Evolutionary conservation across 2,797 vertebrate genomes (phyloP), one percentile per base, ranked within the genome.

Genomic region (Petrocephalus sullivani): DNA sequence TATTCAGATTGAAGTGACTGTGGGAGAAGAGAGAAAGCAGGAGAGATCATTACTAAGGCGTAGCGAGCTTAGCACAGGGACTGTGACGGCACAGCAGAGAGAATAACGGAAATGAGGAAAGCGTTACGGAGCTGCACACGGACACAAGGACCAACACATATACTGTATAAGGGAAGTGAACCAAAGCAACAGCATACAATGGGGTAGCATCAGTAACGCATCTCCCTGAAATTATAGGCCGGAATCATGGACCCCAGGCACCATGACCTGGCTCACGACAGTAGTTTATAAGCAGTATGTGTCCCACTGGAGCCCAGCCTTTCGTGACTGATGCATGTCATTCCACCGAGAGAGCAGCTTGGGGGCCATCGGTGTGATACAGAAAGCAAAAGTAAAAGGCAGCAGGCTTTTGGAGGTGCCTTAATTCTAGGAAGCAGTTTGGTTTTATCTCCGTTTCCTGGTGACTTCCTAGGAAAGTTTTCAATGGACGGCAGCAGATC

Each of bases 1-100:
- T 93, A 96, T 89, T 98, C 97, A 92, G 97, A 97, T 92, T 97
- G 97, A 96, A 98, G 97, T 95, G 97, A 98, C 98, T 99, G 97
- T 6, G 92, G 92, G 58, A 16, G 37, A 49, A 41, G 81, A 14
- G 81, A 23, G 3, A 21, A 64, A 8, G 28, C 2, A 46, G 57
- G 58, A 49, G 3, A 60, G 54, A 33, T 54, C 41, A 21, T 16
- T 8, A 33, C 56, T 51, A 78, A 7, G 58, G 71, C 19, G 67
- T 9, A 58, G 9, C 19, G 1, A 56, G 53, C 3, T 23, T 19
- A 6, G 12, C 12, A 75, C 28, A 75, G 28, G 71, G 5, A 37
- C 37, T 19, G 14, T 19, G 14, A 75, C 19, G 14, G 37, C 37
- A 7, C 41, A 37, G 10, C 37, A 2, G 71, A 37, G 71, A 37